Evolutionary conservation across 2,113 vertebrate genomes (phyloP).

Genomic region (Numida meleagris): DNA sequence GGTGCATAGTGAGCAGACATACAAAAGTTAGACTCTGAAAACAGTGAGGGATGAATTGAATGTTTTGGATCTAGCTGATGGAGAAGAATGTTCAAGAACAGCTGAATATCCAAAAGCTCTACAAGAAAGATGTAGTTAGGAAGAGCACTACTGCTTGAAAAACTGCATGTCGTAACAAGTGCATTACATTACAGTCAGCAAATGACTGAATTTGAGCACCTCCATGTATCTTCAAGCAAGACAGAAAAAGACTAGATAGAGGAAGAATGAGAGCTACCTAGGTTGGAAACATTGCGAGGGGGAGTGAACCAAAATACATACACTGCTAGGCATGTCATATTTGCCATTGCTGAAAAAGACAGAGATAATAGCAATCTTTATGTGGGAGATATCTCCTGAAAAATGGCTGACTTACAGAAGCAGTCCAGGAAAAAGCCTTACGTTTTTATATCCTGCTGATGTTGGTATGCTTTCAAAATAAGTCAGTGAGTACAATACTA

Average conservation of each 20-base stretch:
- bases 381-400: background rate
- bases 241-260: background rate
- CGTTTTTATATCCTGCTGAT: background rate
- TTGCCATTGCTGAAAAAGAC: background rate
- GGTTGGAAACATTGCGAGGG: background rate
- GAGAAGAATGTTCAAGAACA: background rate
- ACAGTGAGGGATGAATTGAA: background rate
- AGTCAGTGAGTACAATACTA: background rate
- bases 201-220: background rate
- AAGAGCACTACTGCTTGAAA: background rate
- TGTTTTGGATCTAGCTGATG: background rate
- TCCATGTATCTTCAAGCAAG: background rate
- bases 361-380: background rate
- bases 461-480: background rate
- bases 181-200: background rate
- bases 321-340: background rate
- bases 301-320: background rate
- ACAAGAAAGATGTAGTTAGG: background rate
- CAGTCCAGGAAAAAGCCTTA: background rate
- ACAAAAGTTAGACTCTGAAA: background rate
- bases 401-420: background rate
- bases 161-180: background rate
- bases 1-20: background rate
- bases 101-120: background rate
- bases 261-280: background rate